Base-by-base conservation (phyloP, 35 echinoderm and acorn worm species). In the Ptychodera flava region DNA sequence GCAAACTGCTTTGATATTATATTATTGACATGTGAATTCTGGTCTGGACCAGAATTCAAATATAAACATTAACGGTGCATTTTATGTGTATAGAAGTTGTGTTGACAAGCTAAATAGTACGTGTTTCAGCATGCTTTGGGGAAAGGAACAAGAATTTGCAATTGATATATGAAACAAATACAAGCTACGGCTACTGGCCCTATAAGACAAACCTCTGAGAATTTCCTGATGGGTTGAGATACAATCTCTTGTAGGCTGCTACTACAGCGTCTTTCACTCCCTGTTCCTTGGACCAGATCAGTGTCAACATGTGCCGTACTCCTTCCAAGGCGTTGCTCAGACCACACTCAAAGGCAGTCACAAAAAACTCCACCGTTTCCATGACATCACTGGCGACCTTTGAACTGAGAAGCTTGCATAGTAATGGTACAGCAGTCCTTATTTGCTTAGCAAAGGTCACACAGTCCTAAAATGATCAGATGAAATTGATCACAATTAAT, bases 281-380 rank as follows among this genome's bases (percentile, higher is more conserved):
- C 76, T 94, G 92, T 53, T 98, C 95, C 80, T 98, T 98, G 77
- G 95, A 87, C 90, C 93, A 98, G 10, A 98, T 89, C 15, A 98
- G 85, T 31, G 86, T 88, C 90, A 98, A 89, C 95, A 98, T 98
- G 14, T 85, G 87, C 31, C 92, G 92, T 12, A 98, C 90, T 31
- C 95, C 95, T 33, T 94, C 85, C 78, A 85, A 79, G 36, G 95
- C 83, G 52, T 89, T 92, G 45, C 36, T 92, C n/a, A 98, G 90
- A 2, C 95, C 92, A 90, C 94, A 98, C 88, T 98, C 95, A 52
- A 88, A 88, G n/a, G 95, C 95, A n/a, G 89, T 86, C 32, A 94
- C 92, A 80, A 98, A 92, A 84, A 96, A 96, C 38, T 27, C 36
- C 22, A 87, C 77, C 0, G 86, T 87, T 81, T 94, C 95, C 85